These are phyloP conservation scores for Xenopus laevis DNA, from an alignment of 2,113 vertebrate genomes.

Conservation along the genomic window DNA sequence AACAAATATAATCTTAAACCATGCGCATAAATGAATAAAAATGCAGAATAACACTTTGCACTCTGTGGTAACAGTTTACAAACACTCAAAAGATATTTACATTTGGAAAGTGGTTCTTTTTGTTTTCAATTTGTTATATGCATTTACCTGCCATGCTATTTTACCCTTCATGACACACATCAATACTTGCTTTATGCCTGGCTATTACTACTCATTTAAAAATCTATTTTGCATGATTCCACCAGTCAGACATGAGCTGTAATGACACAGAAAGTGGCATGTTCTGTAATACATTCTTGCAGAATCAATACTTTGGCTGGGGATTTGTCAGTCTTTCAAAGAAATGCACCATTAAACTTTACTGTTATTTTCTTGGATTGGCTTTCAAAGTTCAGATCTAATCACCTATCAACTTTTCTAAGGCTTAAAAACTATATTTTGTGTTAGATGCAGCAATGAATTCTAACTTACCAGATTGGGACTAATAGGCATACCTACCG, in stretches of 20 bases:
- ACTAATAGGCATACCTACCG: slow-evolving; percentile 36
- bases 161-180: slow-evolving; percentile 78
- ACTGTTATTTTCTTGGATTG: slow-evolving; percentile 72
- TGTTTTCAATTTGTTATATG: slow-evolving; percentile 71
- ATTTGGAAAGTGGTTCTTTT: slow-evolving; percentile 57
- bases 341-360: slow-evolving; percentile 80
- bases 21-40: background rate
- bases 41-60: slow-evolving; percentile 1
- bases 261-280: slow-evolving; percentile 71
- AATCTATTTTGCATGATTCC: slow-evolving; percentile 84
- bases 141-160: slow-evolving; percentile 71
- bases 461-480: slow-evolving; percentile 31
- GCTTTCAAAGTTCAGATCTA: slow-evolving; percentile 71
- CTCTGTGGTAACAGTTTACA: slow-evolving; percentile 21
- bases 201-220: slow-evolving; percentile 83
- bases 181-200: slow-evolving; percentile 77
- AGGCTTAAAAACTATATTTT: slow-evolving; percentile 47
- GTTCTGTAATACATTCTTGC: slow-evolving; percentile 75
- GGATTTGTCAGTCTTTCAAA: slow-evolving; percentile 77
- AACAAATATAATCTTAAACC: background rate
- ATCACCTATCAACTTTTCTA: slow-evolving; percentile 59
- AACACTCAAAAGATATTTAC: slow-evolving; percentile 61
- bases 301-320: slow-evolving; percentile 81
- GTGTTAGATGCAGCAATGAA: slow-evolving; percentile 9
- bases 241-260: slow-evolving; percentile 72